Evolutionary conservation across 2,888 invertebrate species (phyloP).

Genomic region (Sphaeridia pumilis): DNA sequence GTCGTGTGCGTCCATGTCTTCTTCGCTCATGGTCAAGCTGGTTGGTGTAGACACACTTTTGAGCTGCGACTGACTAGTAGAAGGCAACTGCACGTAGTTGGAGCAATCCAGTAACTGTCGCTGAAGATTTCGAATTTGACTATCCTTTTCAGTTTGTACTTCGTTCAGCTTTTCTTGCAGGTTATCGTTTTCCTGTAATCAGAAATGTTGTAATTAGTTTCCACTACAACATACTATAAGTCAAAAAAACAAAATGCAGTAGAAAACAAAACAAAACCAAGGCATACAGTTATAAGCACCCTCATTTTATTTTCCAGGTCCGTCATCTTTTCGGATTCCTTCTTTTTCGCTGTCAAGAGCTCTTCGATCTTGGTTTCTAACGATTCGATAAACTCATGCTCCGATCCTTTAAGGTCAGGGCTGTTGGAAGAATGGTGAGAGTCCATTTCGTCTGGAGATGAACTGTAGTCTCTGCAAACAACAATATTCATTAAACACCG

Average conservation of each 20-base stretch:
- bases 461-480: constrained; percentile 29
- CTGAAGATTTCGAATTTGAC: constrained; percentile 47
- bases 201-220: background rate
- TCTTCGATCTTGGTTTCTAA: constrained; percentile 32
- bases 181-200: constrained; percentile 54
- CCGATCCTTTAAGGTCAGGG: constrained; percentile 33
- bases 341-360: constrained; percentile 25
- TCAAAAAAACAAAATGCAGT: background rate
- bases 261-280: background rate
- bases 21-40: background rate
- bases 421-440: constrained; percentile 32
- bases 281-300: constrained; percentile 30
- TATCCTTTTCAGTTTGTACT: constrained; percentile 53
- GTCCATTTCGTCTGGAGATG: constrained; percentile 32
- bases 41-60: background rate
- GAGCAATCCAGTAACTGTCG: constrained; percentile 30
- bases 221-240: background rate
- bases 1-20: background rate
- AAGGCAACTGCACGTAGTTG: constrained; percentile 19
- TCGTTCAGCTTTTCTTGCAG: constrained; percentile 55
- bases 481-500: background rate
- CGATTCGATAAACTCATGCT: constrained; percentile 33
- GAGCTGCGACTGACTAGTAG: background rate
- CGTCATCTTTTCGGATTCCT: constrained; percentile 28
- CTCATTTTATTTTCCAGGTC: constrained; percentile 31